phyloP scores from a whole-genome alignment of 2,888 invertebrate genomes.

The Trypoxylon attenuatum region DNA sequence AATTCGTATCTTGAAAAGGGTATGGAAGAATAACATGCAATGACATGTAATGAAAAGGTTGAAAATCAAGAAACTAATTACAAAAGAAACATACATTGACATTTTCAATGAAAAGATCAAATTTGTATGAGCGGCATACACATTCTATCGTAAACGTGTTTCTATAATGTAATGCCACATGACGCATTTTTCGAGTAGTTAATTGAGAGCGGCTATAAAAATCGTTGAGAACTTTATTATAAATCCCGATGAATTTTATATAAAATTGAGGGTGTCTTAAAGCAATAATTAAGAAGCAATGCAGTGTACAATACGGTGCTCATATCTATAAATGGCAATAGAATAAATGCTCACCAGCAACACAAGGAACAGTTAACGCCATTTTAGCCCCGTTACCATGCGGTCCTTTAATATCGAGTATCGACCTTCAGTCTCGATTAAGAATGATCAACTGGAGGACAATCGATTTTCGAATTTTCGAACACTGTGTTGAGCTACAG shows the following conservation, averaged over 20 bases:
- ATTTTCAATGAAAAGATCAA: too few relatives aligned
- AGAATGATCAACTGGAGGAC: background rate
- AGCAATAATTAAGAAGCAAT: background rate
- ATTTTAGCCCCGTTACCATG: constrained; percentile 72
- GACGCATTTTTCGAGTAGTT: constrained; percentile 33
- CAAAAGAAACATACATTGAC: too few relatives aligned
- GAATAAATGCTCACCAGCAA: constrained; percentile 71
- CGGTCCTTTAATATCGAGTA: constrained; percentile 54
- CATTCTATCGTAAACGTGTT: constrained; percentile 11
- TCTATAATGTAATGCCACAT: constrained; percentile 34
- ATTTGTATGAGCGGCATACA: too few relatives aligned
- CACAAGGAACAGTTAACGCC: constrained; percentile 73
- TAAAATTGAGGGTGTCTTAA: too few relatives aligned
- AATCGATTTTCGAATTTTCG: constrained; percentile 14
- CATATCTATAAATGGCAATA: constrained; percentile 5
- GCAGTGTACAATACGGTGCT: background rate
- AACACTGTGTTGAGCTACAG: too few relatives aligned
- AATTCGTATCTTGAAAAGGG: too few relatives aligned
- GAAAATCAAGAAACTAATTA: too few relatives aligned
- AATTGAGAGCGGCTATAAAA: background rate
- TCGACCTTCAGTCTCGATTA: constrained; percentile 34
- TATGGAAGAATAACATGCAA: too few relatives aligned
- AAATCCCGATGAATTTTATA: too few relatives aligned
- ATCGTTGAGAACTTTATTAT: background rate
- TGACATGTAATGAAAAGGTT: too few relatives aligned